Evolutionary conservation across 1,140 invertebrate genomes (phyloP), one percentile per base, ranked within the genome.

Genomic region (Ruditapes philippinarum): DNA sequence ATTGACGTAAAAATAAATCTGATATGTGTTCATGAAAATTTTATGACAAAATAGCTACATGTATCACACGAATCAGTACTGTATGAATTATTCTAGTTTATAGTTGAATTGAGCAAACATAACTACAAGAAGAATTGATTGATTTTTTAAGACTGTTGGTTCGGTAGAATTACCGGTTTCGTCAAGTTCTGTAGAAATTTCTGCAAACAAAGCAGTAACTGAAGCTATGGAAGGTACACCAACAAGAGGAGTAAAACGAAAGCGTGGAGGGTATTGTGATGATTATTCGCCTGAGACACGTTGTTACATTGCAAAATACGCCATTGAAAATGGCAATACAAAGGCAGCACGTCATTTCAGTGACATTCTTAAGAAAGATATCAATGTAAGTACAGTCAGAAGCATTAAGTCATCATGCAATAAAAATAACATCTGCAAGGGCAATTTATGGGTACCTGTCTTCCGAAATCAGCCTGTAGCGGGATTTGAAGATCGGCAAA

Each of bases 321-420:
- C 68, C 4, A 84, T 84, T 60, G 62, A 84, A 84, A 70, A 74
- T 54, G 82, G 80, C 57, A 83, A 83, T 25, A 65, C 80, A 9
- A 40, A 42, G n/a, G 80, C 80, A 4, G 80, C 60, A 17, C 33
- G 40, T 36, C 80, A 83, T 51, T 83, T 65, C 33, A 45, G 36
- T 42, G 40, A 40, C 19, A 83, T 45, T 31, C 33, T 65, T 12
- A 33, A 51, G 7, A 62, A n/a, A 14, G 54, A 74, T 49, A 74
- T 84, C 22, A 84, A 84, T 28, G 81, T 70, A 70, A 84, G 81
- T 25, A 70, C 81, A 9, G 49, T 84, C 11, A 68, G 81, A 54
- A 25, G 38, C 22, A 51, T 84, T 1, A 84, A 84, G 40, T 81
- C 54, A 1, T 49, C 74, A 0, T 78, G 51, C 51, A 38, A 70